Base-by-base conservation (phyloP, 2,797 vertebrate genomes). In the Pantherophis vulpinus region DNA sequence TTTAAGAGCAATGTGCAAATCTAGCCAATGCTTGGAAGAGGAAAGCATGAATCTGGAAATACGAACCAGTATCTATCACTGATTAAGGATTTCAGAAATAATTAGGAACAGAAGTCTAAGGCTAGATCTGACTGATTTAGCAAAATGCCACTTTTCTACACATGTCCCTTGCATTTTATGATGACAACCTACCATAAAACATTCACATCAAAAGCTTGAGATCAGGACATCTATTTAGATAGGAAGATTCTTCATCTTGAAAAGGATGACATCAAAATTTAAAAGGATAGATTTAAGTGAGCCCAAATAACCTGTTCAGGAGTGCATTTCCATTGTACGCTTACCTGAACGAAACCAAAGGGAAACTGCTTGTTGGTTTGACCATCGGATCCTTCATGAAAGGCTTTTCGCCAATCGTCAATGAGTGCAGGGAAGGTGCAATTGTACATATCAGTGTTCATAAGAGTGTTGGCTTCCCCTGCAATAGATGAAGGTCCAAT, bases 331-430 rank as follows among this genome's bases (percentile, higher is more conserved):
- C 59, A 60, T 60, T 12, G 1, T 16, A 20, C 83, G 37, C 87
- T 92, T 94, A 99, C 99, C 98, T 99, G 99, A 55, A 99, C 99
- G 6, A 99, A 99, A 91, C 99, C 99, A 74, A 99, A 99, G 0
- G 99, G 99, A 91, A 99, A 99, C 91, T 98, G 96, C 0, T 1
- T 74, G 11, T 98, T 96, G 0, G 98, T 99, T 96, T 99, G 98
- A 0, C 98, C 95, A 0, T 94, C 97, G 0, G 99, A 99, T 79
- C 98, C 98, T 0, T 70, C 0, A 11, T 99, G 98, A 95, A 99
- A 99, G 0, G 97, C 95, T 83, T 59, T 88, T 96, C 99, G 99
- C 99, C 99, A 99, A 97, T 99, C 98, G 0, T 98, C 96, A 0
- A 99, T 98, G 97, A 99, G 98, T 0, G 98, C 94, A 0, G 99